Conservation (phyloP, 2,888 invertebrate genomes). For the Cheilosia impressa region DNA sequence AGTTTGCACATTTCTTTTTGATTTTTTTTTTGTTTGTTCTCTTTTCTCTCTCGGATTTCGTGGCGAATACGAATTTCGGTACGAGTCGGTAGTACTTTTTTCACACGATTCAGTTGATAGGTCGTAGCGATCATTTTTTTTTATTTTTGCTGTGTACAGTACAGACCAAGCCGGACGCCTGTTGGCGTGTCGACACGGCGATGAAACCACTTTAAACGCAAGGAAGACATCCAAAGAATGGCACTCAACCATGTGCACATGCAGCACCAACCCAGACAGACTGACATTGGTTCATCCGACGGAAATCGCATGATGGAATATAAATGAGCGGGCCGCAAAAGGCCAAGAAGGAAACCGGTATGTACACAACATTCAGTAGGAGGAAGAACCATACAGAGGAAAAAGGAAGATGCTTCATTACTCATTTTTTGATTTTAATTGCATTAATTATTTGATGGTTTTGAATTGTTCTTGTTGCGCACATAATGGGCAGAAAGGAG, state of each 20-base stretch:
- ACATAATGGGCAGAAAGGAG: not conserved
- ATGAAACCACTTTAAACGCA: conserved; percentile 58
- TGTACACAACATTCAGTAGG: conserved; percentile 13
- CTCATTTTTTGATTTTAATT: conserved; percentile 69
- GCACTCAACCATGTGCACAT: conserved; percentile 73
- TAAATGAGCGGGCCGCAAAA: conserved; percentile 74
- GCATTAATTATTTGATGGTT: conserved; percentile 69
- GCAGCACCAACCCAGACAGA: conserved; percentile 69
- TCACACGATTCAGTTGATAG: conserved; percentile 70
- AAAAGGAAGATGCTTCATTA: conserved; percentile 50
- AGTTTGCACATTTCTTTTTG: conserved; percentile 37
- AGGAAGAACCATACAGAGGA: conserved; percentile 36
- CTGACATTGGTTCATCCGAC: conserved; percentile 74
- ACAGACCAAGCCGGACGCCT: conserved; percentile 50
- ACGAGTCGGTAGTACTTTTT: conserved; percentile 28
- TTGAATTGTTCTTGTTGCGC: conserved; percentile 39
- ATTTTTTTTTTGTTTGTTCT: conserved; percentile 5
- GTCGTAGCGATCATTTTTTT: conserved; percentile 33
- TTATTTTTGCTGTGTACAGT: conserved; percentile 15
- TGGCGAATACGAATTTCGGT: conserved; percentile 61
- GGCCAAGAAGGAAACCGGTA: conserved; percentile 71
- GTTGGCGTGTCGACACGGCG: conserved; percentile 37
- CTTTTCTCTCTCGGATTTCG: conserved; percentile 28
- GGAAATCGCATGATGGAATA: conserved; percentile 75
- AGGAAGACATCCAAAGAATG: conserved; percentile 54